Evolutionary conservation across 2,888 invertebrate genomes (phyloP), one percentile per base, ranked within the genome.

Genomic region (Pristionchus maxplancki): DNA sequence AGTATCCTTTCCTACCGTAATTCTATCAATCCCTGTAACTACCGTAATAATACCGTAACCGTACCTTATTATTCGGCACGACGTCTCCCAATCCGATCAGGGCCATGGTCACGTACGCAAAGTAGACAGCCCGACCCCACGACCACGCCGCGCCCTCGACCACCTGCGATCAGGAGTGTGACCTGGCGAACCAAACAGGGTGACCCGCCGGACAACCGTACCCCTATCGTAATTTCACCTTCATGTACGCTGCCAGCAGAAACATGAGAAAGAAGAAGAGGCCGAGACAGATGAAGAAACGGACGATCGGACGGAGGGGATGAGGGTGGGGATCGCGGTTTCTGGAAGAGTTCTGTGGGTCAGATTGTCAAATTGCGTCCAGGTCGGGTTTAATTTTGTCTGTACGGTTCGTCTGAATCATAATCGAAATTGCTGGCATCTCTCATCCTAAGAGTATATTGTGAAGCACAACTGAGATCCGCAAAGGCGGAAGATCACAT

Each of bases 271-370:
- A 34, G 53, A 53, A 83, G 50, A 83, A 44, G 34, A 83, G 53
- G 34, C 82, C 50, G 53, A 83, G 82, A 34, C 82, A 83, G 53
- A 83, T 83, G 82, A 83, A 15, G 50, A 83, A 83, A 13, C 82
- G 82, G 24, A 34, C 34, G 53, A 83, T 31, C 11, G 82, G 82
- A 31, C 53, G 50, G 82, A 83, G 50, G 0, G 82, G 82, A 83
- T 83, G 82, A 2, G 82, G 82, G 34, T 83, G 82, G 9, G 78
- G 78, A 50, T 83, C 82, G 53, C 53, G 53, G 24, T 53, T 6
- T 53, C 82, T 83, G 31, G 24, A 48, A 48, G 44, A 11, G 40
- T 17, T 17, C 4, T 20, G 1, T 13, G 44, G 0, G 9, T 81
- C 13, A 28, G 28, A 20, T 24, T 37, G n/a, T n/a, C n/a, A n/a